Percentiles rank a stretch among this genome's conserved stretches.
phyloP scores from a whole-genome alignment of 2,113 vertebrate genomes.

The Crotalus helleri region DNA sequence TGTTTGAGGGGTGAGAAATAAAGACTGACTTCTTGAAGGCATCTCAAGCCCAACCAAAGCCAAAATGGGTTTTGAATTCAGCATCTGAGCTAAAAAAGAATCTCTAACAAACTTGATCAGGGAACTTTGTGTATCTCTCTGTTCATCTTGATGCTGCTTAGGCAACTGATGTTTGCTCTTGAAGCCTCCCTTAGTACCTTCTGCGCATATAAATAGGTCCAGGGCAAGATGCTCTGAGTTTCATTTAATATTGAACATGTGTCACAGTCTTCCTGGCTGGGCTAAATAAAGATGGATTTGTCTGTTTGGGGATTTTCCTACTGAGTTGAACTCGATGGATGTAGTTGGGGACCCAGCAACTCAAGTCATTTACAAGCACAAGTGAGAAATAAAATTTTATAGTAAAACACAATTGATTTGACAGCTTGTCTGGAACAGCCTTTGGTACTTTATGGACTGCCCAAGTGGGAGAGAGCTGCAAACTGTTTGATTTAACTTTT shows the following conservation, averaged over 20 bases:
- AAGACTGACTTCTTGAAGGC: too few relatives aligned
- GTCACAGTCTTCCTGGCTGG: not conserved
- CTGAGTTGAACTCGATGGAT: not conserved
- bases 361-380: constrained; percentile 5
- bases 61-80: not conserved
- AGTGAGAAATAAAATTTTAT: not conserved
- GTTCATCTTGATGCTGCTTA: not conserved
- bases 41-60: not conserved
- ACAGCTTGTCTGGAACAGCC: constrained; percentile 16
- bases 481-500: not conserved
- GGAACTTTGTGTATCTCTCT: not conserved
- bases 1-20: not conserved
- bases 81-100: not conserved
- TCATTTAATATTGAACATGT: not conserved
- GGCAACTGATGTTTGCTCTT: not conserved
- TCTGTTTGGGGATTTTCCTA: not conserved
- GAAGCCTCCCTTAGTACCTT: not conserved
- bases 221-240: not conserved
- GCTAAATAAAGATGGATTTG: not conserved
- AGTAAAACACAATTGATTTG: constrained; percentile 2
- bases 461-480: constrained; percentile 4
- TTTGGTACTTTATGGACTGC: not conserved
- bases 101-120: not conserved
- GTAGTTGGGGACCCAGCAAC: not conserved
- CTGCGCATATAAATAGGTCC: not conserved